These are phyloP conservation scores for Cordilura impudica DNA, from an alignment of 2,888 invertebrate species.

Conservation along the genomic window DNA sequence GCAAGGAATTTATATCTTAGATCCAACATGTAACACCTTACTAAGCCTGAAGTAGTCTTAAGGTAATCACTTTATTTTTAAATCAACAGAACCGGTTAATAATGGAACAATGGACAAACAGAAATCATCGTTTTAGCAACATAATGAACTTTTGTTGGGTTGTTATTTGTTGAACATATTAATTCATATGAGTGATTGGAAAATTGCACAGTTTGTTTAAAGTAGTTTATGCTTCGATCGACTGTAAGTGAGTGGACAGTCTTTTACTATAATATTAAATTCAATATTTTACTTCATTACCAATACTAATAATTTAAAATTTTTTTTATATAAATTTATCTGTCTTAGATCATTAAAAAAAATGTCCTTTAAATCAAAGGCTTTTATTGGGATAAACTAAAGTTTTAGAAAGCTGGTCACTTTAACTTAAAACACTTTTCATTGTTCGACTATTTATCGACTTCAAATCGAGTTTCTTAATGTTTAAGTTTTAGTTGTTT, in stretches of 20 bases:
- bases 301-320: background rate
- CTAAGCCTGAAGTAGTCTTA: no score
- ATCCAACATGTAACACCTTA: no score
- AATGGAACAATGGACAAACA: no score
- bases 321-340: no score
- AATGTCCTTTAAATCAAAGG: no score
- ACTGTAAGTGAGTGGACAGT: background rate
- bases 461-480: constrained; percentile 15
- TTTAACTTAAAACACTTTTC: background rate
- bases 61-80: no score
- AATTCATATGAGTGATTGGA: constrained; percentile 5
- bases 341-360: no score
- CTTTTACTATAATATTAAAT: background rate
- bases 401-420: background rate
- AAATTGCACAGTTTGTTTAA: background rate
- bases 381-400: no score
- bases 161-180: background rate
- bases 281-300: background rate
- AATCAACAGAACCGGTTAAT: no score
- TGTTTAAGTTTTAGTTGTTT: constrained; percentile 21
- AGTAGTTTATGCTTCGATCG: background rate
- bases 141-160: no score
- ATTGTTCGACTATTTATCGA: background rate
- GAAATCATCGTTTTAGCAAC: no score
- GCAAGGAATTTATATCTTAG: no score